Conservation (phyloP, 2,888 invertebrate genomes). For the Xanthia icteritia region DNA sequence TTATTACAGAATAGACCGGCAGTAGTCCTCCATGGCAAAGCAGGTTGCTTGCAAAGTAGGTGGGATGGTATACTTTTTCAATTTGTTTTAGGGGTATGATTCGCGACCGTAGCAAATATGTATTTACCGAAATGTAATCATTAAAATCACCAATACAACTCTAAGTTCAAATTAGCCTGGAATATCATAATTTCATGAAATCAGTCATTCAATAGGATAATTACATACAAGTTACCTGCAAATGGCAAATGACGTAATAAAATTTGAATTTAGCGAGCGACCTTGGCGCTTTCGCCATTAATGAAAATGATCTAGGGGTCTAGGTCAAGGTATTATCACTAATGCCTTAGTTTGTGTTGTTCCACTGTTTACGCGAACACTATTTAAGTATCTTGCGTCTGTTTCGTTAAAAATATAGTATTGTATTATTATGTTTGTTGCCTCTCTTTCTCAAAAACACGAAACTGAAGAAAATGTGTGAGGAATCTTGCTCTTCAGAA, state of each 20-base stretch:
- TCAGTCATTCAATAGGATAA: too few relatives aligned
- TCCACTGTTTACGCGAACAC: conserved; percentile 32
- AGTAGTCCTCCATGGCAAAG: conserved; percentile 3
- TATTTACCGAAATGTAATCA: too few relatives aligned
- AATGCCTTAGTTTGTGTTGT: background rate
- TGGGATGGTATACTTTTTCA: background rate
- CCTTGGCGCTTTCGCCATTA: background rate
- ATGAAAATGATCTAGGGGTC: background rate
- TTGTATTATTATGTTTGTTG: conserved; percentile 54
- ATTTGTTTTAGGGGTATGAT: background rate
- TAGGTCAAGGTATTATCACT: background rate
- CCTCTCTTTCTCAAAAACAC: background rate
- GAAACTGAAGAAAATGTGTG: background rate
- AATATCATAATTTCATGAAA: too few relatives aligned
- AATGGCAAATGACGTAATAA: background rate
- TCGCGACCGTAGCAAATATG: too few relatives aligned
- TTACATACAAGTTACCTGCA: background rate
- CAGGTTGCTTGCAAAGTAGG: background rate
- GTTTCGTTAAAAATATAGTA: conserved; percentile 71
- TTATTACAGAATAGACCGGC: too few relatives aligned
- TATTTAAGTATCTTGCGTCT: conserved; percentile 37
- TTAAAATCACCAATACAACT: too few relatives aligned
- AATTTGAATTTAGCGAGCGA: background rate
- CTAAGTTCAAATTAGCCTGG: too few relatives aligned
- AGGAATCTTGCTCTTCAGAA: background rate